Base-by-base conservation (phyloP, 2,113 vertebrate genomes). In the Entomyzon cyanotis region DNA sequence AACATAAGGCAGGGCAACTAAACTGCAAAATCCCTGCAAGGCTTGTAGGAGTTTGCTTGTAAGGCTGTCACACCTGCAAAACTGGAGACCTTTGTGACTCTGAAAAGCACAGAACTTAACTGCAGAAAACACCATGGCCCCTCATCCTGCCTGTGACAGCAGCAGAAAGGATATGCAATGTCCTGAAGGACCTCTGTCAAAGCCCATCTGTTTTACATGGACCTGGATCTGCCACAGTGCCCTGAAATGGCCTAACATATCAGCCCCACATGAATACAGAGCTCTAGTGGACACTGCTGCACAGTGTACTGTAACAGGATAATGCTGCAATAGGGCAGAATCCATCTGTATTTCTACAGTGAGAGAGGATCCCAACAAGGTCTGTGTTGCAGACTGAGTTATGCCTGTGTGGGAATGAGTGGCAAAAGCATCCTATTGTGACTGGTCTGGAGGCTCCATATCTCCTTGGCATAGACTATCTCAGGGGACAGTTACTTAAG, bases 101-200 rank as follows among this genome's bases (percentile, higher is more conserved):
- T 58, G 35, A 59, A 65, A 87, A 92, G 11, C 6, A 44, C 9
- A 30, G 33, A 55, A 27, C 1, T n/a, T 2, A 70, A 14, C 23
- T 30, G 3, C 5, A 55, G 12, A 28, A 46, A 84, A 30, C 22
- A 74, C 4, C 0, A 0, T 35, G 18, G 10, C 17, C 23, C 18
- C n/a, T 78, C 28, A 59, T 12, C 23, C 35, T n/a, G 12, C 27
- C 19, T 31, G 4, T 44, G n/a, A 44, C 3, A 41, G 12, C 18
- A 73, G 15, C 25, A 46, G 19, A 41, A 62, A 74, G 20, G 7
- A 28, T 58, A 74, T 28, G 11, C 23, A 55, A 9, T 3, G 60
- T 17, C 9, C 30, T 35, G 55, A 27, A 70, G 27, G 39, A 7
- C 2, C 9, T 81, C 12, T 70, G 12, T 42, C 23, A 56, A 74